Base-by-base conservation (phyloP, 2,113 vertebrate genomes). In the Megaleporinus macrocephalus region DNA sequence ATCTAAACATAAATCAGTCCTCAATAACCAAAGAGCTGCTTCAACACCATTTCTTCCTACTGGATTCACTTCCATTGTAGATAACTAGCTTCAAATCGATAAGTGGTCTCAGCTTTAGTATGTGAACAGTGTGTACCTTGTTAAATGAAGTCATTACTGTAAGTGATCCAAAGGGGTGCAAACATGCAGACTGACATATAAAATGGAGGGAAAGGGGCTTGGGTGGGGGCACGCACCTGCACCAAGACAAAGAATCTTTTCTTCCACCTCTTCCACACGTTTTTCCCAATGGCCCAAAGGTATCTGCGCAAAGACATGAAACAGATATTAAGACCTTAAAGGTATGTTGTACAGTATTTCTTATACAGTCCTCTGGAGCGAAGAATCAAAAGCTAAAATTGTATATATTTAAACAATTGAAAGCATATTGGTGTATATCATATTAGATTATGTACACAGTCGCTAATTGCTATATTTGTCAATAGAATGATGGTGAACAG, bases 221-320 rank as follows among this genome's bases (percentile, higher is more conserved):
- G 16, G 79, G 53, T 36, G 49, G 49, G 49, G 41, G 55, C 27
- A 70, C 88, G 94, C 96, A 99, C 98, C 97, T 99, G 98, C 41
- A 99, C 98, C 76, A 99, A 91, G 77, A 99, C 98, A 91, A 99
- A 99, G 92, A 98, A 99, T 47, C 98, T 94, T 86, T 98, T 99
- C 94, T 99, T 99, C 98, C 98, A 99, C 89, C 98, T 96, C 91
- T 99, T 99, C 98, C 98, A 99, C 82, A 99, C 97, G 30, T 98
- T 99, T 91, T 99, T 99, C 86, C 98, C 98, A 62, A 99, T 96
- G 83, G 95, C 94, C 98, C 97, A 99, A 66, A 99, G 95, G 91
- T 99, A 99, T 86, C 98, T 99, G 92, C 49, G 18, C 79, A 80
- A 85, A 51, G 79, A 81, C 51, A 77, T 51, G 82, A 53, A 33